These are phyloP conservation scores for Perognathus longimembris DNA, from an alignment of 2,113 vertebrate genomes.

Conservation along the genomic window DNA sequence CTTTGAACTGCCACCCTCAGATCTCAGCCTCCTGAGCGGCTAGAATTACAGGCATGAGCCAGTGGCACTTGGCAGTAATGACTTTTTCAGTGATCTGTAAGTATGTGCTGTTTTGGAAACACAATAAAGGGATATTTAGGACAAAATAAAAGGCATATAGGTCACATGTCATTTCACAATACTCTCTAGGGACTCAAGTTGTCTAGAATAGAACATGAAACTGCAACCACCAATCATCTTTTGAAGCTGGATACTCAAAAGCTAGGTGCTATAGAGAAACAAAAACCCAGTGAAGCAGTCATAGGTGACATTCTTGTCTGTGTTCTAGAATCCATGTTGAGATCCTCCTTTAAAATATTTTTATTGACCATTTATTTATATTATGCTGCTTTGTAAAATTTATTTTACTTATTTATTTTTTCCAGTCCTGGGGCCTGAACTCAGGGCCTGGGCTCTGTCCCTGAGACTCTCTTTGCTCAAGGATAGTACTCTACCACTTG, in stretches of 20 bases:
- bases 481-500: no score
- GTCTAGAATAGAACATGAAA: not conserved
- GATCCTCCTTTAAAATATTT: not conserved
- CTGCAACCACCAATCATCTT: not conserved
- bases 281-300: not conserved
- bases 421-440: no score
- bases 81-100: slow-evolving; percentile 1
- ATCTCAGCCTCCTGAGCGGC: no score
- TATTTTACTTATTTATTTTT: no score
- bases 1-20: no score
- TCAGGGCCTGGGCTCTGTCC: no score
- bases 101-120: slow-evolving; percentile 12
- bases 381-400: not conserved
- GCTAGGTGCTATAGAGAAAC: not conserved
- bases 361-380: slow-evolving; percentile 25
- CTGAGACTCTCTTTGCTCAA: no score
- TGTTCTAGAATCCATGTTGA: slow-evolving; percentile 15
- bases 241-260: slow-evolving; percentile 29
- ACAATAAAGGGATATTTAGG: not conserved
- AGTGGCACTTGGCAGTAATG: no score
- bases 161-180: not conserved
- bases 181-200: slow-evolving; percentile 36
- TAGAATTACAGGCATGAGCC: no score
- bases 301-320: not conserved
- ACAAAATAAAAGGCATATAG: slow-evolving; percentile 11